Evolutionary conservation across 2,888 invertebrate species (phyloP).

Genomic region (Meandrusa payeni): DNA sequence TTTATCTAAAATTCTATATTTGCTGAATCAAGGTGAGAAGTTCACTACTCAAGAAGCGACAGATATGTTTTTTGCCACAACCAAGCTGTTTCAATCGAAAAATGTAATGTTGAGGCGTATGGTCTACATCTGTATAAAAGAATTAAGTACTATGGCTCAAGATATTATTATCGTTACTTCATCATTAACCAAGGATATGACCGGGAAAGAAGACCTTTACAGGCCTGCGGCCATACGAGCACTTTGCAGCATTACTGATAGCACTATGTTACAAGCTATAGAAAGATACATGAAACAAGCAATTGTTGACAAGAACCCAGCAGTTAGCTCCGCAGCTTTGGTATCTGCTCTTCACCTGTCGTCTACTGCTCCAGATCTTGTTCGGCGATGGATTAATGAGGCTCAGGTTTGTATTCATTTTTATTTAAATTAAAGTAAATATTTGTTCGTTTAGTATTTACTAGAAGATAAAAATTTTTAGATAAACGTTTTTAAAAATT

Average conservation of each 20-base stretch:
- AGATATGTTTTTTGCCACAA: conserved; percentile 99
- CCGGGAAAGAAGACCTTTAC: conserved; percentile 95
- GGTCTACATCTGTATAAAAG: conserved; percentile 98
- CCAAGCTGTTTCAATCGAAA: conserved; percentile 98
- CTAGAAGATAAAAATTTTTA: too few relatives aligned
- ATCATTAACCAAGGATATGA: conserved; percentile 99
- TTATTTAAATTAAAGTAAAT: too few relatives aligned
- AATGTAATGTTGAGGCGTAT: conserved; percentile 96
- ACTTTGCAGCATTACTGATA: conserved; percentile 98
- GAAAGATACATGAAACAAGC: conserved; percentile 99
- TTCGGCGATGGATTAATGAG: conserved; percentile 99
- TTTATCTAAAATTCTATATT: conserved; percentile 96
- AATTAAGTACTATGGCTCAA: conserved; percentile 95
- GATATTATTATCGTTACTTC: conserved; percentile 99
- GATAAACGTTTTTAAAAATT: too few relatives aligned
- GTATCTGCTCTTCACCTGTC: conserved; percentile 93
- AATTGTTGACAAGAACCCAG: conserved; percentile 97
- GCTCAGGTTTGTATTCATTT: conserved; percentile 93
- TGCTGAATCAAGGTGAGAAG: conserved; percentile 97
- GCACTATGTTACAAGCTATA: conserved; percentile 96
- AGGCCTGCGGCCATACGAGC: conserved; percentile 97
- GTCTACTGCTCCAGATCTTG: conserved; percentile 92
- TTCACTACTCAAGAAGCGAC: conserved; percentile 97
- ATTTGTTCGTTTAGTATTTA: too few relatives aligned
- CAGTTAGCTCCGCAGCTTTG: conserved; percentile 97